phyloP scores from a whole-genome alignment of 2,888 invertebrate species.

The Tineola bisselliella region DNA sequence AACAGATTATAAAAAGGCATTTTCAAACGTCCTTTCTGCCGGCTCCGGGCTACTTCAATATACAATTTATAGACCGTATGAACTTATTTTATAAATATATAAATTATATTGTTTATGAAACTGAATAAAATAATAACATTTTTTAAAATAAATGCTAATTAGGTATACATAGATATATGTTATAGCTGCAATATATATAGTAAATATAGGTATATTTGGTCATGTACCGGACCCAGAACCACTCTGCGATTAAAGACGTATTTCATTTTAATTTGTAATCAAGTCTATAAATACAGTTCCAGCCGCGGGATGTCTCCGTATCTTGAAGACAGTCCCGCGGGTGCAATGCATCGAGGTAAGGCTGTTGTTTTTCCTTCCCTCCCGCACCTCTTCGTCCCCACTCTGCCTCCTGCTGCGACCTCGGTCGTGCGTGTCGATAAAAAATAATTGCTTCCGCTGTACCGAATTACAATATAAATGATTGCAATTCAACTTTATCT shows the following conservation, averaged over 20 bases:
- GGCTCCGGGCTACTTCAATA: slow-evolving; percentile 29
- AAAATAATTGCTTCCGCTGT: slow-evolving; percentile 62
- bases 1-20: slow-evolving; percentile 64
- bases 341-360: slow-evolving; percentile 56
- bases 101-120: too few species aligned
- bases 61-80: slow-evolving; percentile 16
- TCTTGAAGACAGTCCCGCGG: slow-evolving; percentile 38
- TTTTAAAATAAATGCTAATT: too few species aligned
- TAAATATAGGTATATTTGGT: too few species aligned
- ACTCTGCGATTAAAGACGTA: background rate
- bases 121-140: too few species aligned
- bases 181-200: too few species aligned
- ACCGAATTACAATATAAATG: slow-evolving; percentile 43
- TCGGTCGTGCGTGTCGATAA: slow-evolving; percentile 60
- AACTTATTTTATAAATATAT: too few species aligned
- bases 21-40: slow-evolving; percentile 28
- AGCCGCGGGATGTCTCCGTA: slow-evolving; percentile 10
- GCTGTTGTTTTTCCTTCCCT: slow-evolving; percentile 25
- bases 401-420: slow-evolving; percentile 18
- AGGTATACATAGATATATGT: too few species aligned
- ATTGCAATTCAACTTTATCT: background rate
- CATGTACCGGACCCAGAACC: too few species aligned
- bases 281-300: slow-evolving; percentile 9
- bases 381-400: slow-evolving; percentile 19
- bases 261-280: background rate